Evolutionary conservation across 2,113 vertebrate species (phyloP).

Genomic region (Oreocharis arfaki): DNA sequence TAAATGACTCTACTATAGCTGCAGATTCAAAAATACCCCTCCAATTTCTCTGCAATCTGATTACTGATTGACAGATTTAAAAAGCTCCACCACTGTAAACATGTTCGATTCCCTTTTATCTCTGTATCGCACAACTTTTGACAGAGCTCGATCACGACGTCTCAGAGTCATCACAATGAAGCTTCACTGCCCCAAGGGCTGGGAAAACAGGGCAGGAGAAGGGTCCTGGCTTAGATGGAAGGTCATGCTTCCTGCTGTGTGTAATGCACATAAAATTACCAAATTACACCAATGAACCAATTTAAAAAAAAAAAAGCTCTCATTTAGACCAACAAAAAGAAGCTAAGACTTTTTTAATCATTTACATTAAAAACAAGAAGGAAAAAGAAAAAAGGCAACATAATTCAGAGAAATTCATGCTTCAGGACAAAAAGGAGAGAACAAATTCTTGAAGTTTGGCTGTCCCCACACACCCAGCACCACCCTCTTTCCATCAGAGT

Average conservation of each 20-base stretch:
- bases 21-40: neutral
- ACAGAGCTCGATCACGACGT: neutral
- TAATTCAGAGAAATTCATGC: neutral
- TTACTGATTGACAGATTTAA: neutral
- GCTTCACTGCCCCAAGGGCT: neutral
- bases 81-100: neutral
- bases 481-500: neutral
- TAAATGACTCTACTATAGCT: neutral
- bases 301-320: neutral
- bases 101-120: neutral
- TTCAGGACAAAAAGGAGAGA: neutral
- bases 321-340: neutral
- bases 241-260: neutral
- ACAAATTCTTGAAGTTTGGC: neutral
- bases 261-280: neutral
- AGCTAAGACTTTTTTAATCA: neutral
- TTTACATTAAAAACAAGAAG: neutral
- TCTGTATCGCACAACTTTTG: neutral
- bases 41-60: neutral
- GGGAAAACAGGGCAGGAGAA: neutral
- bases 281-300: neutral
- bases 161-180: accelerated
- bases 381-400: neutral
- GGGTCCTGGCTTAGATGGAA: neutral
- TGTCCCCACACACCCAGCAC: neutral